phyloP scores from a whole-genome alignment of 2,113 vertebrate genomes.

The Anolis sagrei region DNA sequence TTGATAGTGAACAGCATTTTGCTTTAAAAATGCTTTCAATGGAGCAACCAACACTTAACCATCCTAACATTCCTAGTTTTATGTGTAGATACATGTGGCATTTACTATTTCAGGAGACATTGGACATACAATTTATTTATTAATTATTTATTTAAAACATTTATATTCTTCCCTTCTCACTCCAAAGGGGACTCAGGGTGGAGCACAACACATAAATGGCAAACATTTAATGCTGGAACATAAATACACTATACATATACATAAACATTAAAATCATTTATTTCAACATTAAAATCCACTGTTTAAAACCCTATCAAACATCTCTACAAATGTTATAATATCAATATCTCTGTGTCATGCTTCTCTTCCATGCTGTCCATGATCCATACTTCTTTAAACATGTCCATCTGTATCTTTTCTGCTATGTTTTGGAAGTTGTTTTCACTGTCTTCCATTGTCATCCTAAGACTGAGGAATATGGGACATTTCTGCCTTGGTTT shows the following conservation, averaged over 20 bases:
- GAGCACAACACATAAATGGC: no score
- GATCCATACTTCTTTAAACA: slow-evolving; percentile 91
- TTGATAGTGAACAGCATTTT: not conserved
- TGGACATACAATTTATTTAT: no score
- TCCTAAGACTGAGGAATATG: slow-evolving; percentile 98
- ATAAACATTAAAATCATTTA: no score
- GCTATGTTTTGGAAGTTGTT: slow-evolving; percentile 89
- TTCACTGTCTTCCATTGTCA: slow-evolving; percentile 99
- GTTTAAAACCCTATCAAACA: no score
- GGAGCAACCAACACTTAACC: not conserved
- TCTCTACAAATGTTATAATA: no score
- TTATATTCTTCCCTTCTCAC: no score
- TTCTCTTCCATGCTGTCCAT: slow-evolving; percentile 84
- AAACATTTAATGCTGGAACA: no score
- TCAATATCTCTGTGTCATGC: slow-evolving; percentile 86
- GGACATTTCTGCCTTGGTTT: slow-evolving; percentile 99
- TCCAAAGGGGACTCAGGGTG: no score
- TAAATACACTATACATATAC: no score
- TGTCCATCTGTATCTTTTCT: slow-evolving; percentile 97
- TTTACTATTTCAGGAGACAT: not conserved
- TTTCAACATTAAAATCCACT: no score
- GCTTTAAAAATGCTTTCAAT: not conserved
- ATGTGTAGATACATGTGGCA: not conserved
- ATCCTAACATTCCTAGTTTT: not conserved
- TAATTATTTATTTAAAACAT: no score